These are phyloP conservation scores for Nasua narica DNA, from an alignment of 2,797 vertebrate genomes.

Conservation along the genomic window DNA sequence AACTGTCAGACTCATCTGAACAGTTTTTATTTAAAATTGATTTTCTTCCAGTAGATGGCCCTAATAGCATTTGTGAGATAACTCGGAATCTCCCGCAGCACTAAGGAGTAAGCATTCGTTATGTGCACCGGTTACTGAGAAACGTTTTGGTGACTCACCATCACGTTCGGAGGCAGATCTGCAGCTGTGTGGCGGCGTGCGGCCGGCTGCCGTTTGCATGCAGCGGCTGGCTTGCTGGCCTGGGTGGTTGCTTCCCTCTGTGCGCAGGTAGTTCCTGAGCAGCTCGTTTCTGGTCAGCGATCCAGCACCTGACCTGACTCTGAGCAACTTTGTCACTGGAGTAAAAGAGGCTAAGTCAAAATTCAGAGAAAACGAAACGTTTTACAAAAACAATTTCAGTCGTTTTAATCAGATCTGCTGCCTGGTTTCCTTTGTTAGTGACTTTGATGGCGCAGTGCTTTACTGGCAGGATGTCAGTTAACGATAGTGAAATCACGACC, in stretches of 20 bases:
- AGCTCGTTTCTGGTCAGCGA: background rate
- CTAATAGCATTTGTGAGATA: background rate
- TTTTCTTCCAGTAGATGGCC: background rate
- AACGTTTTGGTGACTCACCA: background rate
- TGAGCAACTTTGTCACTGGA: background rate
- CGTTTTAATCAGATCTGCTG: background rate
- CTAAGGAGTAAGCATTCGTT: background rate
- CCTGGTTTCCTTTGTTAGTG: background rate
- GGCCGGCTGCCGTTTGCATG: background rate
- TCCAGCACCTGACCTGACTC: background rate
- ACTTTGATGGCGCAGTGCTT: background rate
- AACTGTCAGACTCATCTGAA: background rate
- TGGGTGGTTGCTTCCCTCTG: background rate
- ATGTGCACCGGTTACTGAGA: background rate
- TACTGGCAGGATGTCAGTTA: background rate
- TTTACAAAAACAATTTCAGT: background rate
- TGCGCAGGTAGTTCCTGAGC: too few relatives aligned
- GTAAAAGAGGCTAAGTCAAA: background rate
- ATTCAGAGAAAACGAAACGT: background rate
- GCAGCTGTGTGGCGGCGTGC: background rate
- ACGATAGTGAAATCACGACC: background rate
- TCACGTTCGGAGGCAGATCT: background rate
- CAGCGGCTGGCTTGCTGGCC: too few relatives aligned
- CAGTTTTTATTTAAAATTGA: background rate
- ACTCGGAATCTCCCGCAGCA: background rate